Percentiles rank a stretch among this genome's conserved stretches.
phyloP scores from a whole-genome alignment of 2,888 invertebrate genomes.

The Oscheius sp. region DNA sequence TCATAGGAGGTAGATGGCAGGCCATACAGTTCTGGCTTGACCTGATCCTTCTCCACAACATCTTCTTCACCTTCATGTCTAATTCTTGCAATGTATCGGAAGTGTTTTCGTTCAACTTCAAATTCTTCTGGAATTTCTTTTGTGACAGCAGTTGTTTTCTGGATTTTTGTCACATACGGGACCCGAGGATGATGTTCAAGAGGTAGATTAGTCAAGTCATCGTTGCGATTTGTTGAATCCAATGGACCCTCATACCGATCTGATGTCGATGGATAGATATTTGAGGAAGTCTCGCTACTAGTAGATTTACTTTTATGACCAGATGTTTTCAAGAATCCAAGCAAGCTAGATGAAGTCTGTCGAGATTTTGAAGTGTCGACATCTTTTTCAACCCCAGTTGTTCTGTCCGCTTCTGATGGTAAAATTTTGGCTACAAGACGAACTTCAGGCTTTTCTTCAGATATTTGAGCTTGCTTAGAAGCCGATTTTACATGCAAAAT shows the following conservation, averaged over 20 bases:
- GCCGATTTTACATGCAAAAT: conserved; percentile 23
- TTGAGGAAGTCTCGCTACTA: background rate
- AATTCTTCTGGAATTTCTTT: background rate
- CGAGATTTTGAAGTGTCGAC: background rate
- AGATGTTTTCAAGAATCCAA: conserved; percentile 18
- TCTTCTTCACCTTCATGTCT: conserved; percentile 50
- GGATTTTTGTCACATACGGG: background rate
- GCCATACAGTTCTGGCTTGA: conserved; percentile 40
- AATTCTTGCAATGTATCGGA: conserved; percentile 44
- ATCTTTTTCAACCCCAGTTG: background rate
- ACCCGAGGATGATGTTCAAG: conserved; percentile 10
- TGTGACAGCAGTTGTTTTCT: conserved; percentile 16
- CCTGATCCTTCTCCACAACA: conserved; percentile 35
- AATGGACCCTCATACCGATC: conserved; percentile 29
- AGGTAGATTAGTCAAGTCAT: conserved; percentile 28
- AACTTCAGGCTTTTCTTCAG: conserved; percentile 26
- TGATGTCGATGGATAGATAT: conserved; percentile 1
- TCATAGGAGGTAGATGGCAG: conserved; percentile 38
- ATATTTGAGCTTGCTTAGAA: background rate
- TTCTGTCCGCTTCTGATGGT: background rate
- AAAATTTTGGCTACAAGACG: conserved; percentile 44
- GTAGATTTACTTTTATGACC: conserved; percentile 1
- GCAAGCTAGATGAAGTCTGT: background rate
- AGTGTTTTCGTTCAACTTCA: conserved; percentile 14
- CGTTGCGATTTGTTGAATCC: conserved; percentile 15